Evolutionary conservation across 53 echinoderm and acorn worm species (phyloP), one percentile per base, ranked within the genome.

Genomic region (Actinopyga echinites): DNA sequence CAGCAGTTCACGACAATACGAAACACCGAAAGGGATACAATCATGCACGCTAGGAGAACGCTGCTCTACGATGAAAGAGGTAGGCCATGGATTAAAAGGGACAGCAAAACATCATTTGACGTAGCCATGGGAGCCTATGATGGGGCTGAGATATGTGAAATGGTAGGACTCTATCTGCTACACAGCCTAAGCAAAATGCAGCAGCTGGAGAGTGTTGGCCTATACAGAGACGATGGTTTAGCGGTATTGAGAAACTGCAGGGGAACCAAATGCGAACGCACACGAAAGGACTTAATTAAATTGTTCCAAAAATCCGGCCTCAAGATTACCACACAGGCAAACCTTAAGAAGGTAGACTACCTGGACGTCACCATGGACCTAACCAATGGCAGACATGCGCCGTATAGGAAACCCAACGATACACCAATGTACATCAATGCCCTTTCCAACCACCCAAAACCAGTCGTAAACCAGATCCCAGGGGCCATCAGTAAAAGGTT

Each of bases 131-230:
- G 78, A 24, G 52, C 35, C 19, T 77, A 38, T 57, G 83, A 82
- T 38, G 63, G 65, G 12, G 84, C 56, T 12, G 84, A 84, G 36
- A 84, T 84, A 67, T 71, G 84, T 53, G 71, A 84, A 49, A 21
- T 84, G 56, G 84, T 83, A 69, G 84, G 84, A 24, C 44, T 45
- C 28, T 83, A 38, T 42, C 24, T 83, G n/a, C 84, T 83, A 8
- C 9, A 83, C 65, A 26, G 9, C 11, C 83, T 83, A 25, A 64
- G 55, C 55, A 54, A 54, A 54, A 54, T 54, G 55, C 55, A 54
- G 19, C 55, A 54, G 55, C 55, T 54, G 55, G 55, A 54, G n/a
- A n/a, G n/a, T n/a, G n/a, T n/a, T n/a, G n/a, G n/a, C n/a, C n/a
- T n/a, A n/a, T n/a, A n/a, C n/a, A n/a, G n/a, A n/a, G n/a, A n/a